Evolutionary conservation across 1,140 invertebrate species (phyloP).

Genomic region (Dryas iulia): DNA sequence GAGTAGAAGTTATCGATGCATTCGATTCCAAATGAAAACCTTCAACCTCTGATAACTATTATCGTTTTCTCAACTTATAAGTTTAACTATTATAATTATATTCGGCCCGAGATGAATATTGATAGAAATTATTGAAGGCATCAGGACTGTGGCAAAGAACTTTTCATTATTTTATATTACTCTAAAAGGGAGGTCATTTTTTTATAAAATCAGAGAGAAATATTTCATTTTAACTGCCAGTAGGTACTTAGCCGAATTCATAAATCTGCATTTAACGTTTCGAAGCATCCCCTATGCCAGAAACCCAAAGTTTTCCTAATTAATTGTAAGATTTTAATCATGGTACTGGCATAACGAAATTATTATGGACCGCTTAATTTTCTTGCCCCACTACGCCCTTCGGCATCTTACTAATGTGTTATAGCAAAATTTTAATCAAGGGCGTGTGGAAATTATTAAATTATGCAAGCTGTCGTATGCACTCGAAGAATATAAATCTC

Average conservation of each 20-base stretch:
- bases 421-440: constrained; percentile 78
- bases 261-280: constrained; percentile 38
- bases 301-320: constrained; percentile 65
- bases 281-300: constrained; percentile 43
- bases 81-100: neutral
- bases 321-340: constrained; percentile 79
- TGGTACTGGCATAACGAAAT: constrained; percentile 70
- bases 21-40: constrained; percentile 38
- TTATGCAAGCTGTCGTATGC: constrained; percentile 77
- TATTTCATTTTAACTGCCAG: neutral
- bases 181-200: too few relatives aligned
- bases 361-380: constrained; percentile 78
- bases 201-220: too few relatives aligned
- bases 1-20: constrained; percentile 39
- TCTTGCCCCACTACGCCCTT: constrained; percentile 64
- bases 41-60: neutral
- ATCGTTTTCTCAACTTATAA: neutral
- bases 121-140: neutral
- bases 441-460: constrained; percentile 75
- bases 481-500: constrained; percentile 72
- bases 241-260: neutral
- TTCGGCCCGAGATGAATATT: neutral
- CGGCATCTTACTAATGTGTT: constrained; percentile 70
- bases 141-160: neutral
- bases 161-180: too few relatives aligned